Conservation (phyloP, 2,797 vertebrate genomes). For the Cichlasoma orientale region DNA sequence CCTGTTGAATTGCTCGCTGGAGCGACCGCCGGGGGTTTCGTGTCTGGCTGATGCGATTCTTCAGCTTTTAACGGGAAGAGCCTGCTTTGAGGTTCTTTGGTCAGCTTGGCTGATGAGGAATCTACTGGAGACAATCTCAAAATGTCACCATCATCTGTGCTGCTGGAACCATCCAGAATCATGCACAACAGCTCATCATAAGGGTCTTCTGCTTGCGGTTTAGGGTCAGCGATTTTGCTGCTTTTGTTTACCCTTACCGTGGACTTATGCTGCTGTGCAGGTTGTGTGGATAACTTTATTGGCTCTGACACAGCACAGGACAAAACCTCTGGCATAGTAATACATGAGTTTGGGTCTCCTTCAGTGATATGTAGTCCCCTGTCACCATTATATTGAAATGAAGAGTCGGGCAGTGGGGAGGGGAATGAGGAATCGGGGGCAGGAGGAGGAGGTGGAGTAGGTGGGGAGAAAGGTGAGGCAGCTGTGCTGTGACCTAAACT, state of each 20-base stretch:
- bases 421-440: slow-evolving; percentile 38
- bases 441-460: slow-evolving; percentile 28
- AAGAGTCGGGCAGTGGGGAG: slow-evolving; percentile 45
- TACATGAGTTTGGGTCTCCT: not conserved
- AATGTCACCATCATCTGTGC: slow-evolving; percentile 12
- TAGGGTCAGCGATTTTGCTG: slow-evolving; percentile 13
- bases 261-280: slow-evolving; percentile 11
- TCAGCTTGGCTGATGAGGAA: not conserved
- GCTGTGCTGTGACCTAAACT: slow-evolving; percentile 15
- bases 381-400: slow-evolving; percentile 23
- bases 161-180: slow-evolving; percentile 49
- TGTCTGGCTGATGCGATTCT: slow-evolving; percentile 2
- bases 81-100: slow-evolving; percentile 26
- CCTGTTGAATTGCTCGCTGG: not conserved
- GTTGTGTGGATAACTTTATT: slow-evolving; percentile 2
- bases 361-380: slow-evolving; percentile 21
- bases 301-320: slow-evolving; percentile 26
- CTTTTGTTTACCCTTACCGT: not conserved
- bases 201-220: slow-evolving; percentile 62
- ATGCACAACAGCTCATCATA: slow-evolving; percentile 68
- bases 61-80: slow-evolving; percentile 13
- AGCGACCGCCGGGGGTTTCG: not conserved
- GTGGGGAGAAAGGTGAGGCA: slow-evolving; percentile 11
- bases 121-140: slow-evolving; percentile 5
- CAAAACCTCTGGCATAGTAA: slow-evolving; percentile 33